Base-by-base conservation (phyloP, 2,888 invertebrate species). In the Schizotus pectinicornis region DNA sequence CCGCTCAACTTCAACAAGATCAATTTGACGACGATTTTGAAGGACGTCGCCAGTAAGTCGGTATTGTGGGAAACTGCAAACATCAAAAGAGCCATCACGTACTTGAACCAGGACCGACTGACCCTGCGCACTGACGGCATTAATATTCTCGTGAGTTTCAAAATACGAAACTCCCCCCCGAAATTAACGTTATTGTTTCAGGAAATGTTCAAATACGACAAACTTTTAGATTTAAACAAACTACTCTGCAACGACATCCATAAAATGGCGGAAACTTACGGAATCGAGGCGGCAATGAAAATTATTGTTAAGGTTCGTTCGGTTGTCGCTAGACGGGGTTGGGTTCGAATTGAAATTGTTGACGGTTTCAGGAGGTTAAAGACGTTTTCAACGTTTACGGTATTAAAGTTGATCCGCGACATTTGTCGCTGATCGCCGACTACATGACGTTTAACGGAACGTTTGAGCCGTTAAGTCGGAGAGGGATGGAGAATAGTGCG, bases 351-450 rank as follows among this genome's bases (percentile, higher is more conserved):
- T 34, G 33, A 33, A 33, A 36, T 41, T 46, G 11, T 59, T 62
- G 32, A 33, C 59, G 41, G 30, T 63, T 74, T 7, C 71, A 85
- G 80, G 99, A 99, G 84, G 91, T 99, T 41, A 89, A 92, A 77
- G 92, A 94, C 74, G 99, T 99, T 32, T 99, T 99, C 79, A 92
- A 91, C 67, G 95, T 95, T 0, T 99, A 99, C 73, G 98, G 98
- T 22, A 99, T 99, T 72, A 87, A 88, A 6, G 97, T 99, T 2
- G 95, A 98, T 81, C 89, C 92, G 0, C 85, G 98, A 14, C 99
- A 99, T 85, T 84, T 99, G 71, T 87, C 89, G 0, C 81, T 99
- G 3, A 87, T 98, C 49, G 94, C 98, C 0, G 98, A 99, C 81
- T 98, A 98, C 77, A 98, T 99, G 98, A 99, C 98, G 0, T 95